A percentile compares a stretch with the other conserved stretches of the same genome.
These are phyloP conservation scores for Gymnocheta viridis DNA, from an alignment of 2,888 invertebrate genomes.

Conservation along the genomic window DNA sequence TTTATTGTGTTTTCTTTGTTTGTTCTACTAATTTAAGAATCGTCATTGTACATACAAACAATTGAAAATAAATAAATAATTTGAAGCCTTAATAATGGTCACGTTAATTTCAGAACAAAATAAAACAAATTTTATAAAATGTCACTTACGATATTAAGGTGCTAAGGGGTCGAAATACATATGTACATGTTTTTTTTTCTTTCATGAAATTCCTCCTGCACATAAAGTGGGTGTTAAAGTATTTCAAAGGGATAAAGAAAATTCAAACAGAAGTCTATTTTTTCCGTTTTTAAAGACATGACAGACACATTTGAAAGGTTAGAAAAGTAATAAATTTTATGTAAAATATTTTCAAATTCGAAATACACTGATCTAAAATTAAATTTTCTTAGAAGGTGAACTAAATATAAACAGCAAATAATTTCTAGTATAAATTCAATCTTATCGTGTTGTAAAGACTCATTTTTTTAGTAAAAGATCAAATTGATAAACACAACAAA, in stretches of 20 bases:
- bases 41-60: no score
- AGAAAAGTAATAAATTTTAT: slow-evolving; percentile 15
- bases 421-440: neutral
- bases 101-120: no score
- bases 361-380: neutral
- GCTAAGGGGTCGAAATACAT: no score
- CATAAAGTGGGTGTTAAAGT: neutral
- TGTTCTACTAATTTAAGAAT: no score
- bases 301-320: neutral
- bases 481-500: neutral
- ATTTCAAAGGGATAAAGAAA: neutral
- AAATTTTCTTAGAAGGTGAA: neutral
- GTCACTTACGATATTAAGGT: no score
- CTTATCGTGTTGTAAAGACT: slow-evolving; percentile 11
- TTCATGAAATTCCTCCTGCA: neutral
- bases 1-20: no score
- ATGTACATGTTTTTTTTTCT: no score
- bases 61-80: no score
- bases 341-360: neutral
- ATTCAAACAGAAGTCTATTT: neutral
- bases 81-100: no score
- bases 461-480: neutral
- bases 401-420: neutral
- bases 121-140: no score
- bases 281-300: neutral